Base-by-base conservation (phyloP, 2,113 vertebrate species). In the Sciurus niger region DNA sequence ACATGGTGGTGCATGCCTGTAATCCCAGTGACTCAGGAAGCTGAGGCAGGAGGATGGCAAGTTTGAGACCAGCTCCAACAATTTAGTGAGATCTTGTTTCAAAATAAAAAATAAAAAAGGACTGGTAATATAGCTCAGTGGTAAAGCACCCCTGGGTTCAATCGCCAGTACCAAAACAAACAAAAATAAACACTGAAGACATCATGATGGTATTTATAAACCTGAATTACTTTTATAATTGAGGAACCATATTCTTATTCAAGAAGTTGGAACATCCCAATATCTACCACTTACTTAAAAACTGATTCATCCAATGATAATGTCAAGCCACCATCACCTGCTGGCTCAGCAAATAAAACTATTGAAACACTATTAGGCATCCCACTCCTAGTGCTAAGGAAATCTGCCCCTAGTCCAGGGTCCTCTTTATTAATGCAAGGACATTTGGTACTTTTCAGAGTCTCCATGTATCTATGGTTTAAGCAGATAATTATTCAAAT, bases 191-290 rank as follows among this genome's bases (percentile, higher is more conserved):
- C 60, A 78, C n/a, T 63, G 51, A 95, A 74, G 74, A 8, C 34
- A 73, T 77, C 53, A 76, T 40, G 13, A 67, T 94, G 74, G 46
- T 48, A 83, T 92, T 95, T 86, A 67, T 86, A 77, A 78, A 67
- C 43, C 22, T 79, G 30, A 90, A 24, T 83, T 90, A 60, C 67
- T 83, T 78, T 82, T 77, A n/a, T 30, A 68, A 86, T 6, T 83
- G 53, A 90, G 34, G 43, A 90, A 18, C 2, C 17, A 68, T 53
- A 18, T 70, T 55, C 48, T 80, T 84, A 53, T 32, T 25, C 77
- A 79, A 4, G 34, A 17, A 96, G 14, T 84, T 60, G 24, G 76
- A 37, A 53, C 34, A 74, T 90, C 48, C 37, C 32, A 58, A 12
- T 80, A 65, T 20, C 37, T 60, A 48, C 43, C 90, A 63, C 34